Evolutionary conservation across 2,888 invertebrate genomes (phyloP).

Genomic region (Calliopum simillimum): DNA sequence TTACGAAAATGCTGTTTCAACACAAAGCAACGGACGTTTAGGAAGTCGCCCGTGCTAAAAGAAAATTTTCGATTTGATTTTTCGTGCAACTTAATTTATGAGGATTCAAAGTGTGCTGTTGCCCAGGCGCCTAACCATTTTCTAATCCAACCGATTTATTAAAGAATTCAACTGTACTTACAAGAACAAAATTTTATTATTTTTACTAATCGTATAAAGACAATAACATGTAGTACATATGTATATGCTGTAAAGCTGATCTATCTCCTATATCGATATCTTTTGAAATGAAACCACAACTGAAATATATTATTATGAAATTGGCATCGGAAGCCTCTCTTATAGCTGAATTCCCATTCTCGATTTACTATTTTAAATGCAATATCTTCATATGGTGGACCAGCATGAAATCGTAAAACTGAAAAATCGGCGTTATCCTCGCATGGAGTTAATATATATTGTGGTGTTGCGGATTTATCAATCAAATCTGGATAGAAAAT

Average conservation of each 20-base stretch:
- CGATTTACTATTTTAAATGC: slow-evolving; percentile 75
- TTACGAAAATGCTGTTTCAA: too few species aligned
- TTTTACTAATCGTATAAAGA: too few species aligned
- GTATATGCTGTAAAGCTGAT: neutral
- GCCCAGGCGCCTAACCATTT: too few species aligned
- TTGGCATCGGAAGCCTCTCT: slow-evolving; percentile 97
- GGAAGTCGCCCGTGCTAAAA: too few species aligned
- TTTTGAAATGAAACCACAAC: slow-evolving; percentile 99
- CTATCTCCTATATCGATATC: slow-evolving; percentile 92
- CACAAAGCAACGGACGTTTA: too few species aligned
- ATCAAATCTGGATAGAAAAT: slow-evolving; percentile 99
- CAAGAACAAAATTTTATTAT: too few species aligned
- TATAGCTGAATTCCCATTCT: slow-evolving; percentile 99
- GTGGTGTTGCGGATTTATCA: slow-evolving; percentile 91
- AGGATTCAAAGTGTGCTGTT: too few species aligned
- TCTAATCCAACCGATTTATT: too few species aligned
- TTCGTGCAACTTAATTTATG: too few species aligned
- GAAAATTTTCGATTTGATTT: too few species aligned
- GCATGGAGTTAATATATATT: slow-evolving; percentile 93
- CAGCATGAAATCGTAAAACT: slow-evolving; percentile 94
- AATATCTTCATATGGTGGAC: slow-evolving; percentile 96
- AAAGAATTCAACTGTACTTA: too few species aligned
- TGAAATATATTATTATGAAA: slow-evolving; percentile 99
- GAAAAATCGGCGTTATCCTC: slow-evolving; percentile 95
- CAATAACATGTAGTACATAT: too few species aligned